These are phyloP conservation scores for Drosophila seguyi DNA, from an alignment of 1,140 invertebrate genomes.

Conservation along the genomic window DNA sequence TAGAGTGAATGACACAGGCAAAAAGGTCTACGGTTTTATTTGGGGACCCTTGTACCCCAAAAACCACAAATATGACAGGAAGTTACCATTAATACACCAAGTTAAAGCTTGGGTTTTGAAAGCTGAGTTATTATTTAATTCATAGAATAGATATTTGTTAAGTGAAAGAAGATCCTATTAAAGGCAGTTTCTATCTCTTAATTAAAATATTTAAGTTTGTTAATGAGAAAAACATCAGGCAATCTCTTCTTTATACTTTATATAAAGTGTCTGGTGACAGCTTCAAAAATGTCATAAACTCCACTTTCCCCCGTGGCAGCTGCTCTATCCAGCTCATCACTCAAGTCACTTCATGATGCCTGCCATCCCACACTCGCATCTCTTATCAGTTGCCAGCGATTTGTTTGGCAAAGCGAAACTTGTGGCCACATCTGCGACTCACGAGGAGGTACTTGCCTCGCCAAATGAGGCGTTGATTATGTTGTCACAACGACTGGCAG, in stretches of 20 bases:
- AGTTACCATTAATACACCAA: no score
- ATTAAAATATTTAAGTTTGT: background rate
- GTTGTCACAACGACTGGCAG: slow-evolving; percentile 55
- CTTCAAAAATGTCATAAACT: background rate
- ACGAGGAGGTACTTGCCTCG: slow-evolving; percentile 14
- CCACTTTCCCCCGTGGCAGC: slow-evolving; percentile 9
- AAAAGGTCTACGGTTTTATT: background rate
- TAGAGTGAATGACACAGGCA: slow-evolving; percentile 1
- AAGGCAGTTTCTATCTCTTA: background rate
- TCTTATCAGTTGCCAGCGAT: slow-evolving; percentile 43
- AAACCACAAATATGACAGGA: background rate
- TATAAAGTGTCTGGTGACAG: background rate
- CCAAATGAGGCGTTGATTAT: slow-evolving; percentile 80
- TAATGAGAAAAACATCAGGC: background rate
- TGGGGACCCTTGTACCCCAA: background rate
- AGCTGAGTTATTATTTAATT: background rate
- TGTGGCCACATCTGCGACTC: slow-evolving; percentile 41
- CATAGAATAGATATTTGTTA: background rate
- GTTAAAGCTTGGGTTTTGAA: background rate
- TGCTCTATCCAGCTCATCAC: slow-evolving; percentile 23
- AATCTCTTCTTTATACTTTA: background rate
- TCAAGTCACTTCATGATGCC: slow-evolving; percentile 22
- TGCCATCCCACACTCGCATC: slow-evolving; percentile 8
- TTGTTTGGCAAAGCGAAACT: slow-evolving; percentile 47
- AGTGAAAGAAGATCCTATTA: background rate